Evolutionary conservation across 64 coral and sea anemone genomes (phyloP).

Genomic region (Stichodactyla mertensii): DNA sequence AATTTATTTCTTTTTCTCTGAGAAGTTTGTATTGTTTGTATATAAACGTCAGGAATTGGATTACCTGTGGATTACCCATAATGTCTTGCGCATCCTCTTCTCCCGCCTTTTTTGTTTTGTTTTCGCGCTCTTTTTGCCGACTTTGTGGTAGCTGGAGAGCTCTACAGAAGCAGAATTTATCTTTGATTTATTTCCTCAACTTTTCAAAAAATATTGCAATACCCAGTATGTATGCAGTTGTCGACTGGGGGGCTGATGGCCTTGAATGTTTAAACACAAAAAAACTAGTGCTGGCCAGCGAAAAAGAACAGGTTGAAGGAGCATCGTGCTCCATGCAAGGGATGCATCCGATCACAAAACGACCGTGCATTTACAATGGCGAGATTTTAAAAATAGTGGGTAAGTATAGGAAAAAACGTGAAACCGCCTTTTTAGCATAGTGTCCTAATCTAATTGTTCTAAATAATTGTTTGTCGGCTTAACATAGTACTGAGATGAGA

Average conservation of each 20-base stretch:
- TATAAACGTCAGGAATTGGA: not conserved
- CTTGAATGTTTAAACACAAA: not conserved
- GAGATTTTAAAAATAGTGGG: too few relatives aligned
- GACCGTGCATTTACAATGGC: too few relatives aligned
- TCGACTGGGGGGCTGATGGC: not conserved
- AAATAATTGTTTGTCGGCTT: too few relatives aligned
- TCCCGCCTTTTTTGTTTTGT: not conserved
- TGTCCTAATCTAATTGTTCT: too few relatives aligned
- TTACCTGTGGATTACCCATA: not conserved
- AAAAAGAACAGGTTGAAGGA: not conserved
- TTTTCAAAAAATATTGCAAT: not conserved
- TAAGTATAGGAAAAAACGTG: too few relatives aligned
- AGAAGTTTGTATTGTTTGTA: too few relatives aligned
- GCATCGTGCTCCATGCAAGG: not conserved
- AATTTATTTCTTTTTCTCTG: too few relatives aligned
- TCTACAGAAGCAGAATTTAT: not conserved
- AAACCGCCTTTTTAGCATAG: not conserved
- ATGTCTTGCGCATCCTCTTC: not conserved
- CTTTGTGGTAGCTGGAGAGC: not conserved
- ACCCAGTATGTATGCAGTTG: not conserved
- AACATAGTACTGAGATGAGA: too few relatives aligned
- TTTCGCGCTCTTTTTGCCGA: constrained; percentile 1
- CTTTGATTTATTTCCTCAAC: not conserved
- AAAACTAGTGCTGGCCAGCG: not conserved
- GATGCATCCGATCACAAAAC: not conserved